Base-by-base conservation (phyloP, 2,113 vertebrate species). In the Tragelaphus strepsiceros region DNA sequence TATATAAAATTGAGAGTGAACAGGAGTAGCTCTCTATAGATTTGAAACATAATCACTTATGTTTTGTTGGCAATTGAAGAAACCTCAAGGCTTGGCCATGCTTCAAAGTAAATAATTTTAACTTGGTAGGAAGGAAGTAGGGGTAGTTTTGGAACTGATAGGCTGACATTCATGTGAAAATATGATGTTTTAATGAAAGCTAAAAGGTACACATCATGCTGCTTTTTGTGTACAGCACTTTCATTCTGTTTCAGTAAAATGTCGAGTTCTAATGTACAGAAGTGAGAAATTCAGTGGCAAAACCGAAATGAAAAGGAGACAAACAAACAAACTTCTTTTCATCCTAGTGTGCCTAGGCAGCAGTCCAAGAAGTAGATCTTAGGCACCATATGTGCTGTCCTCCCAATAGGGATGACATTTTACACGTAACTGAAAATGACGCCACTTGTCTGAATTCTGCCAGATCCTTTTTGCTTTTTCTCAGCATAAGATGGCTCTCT, bases 231-330 rank as follows among this genome's bases (percentile, higher is more conserved):
- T 78, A 49, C 2, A 62, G 51, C 59, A 67, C 12, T 81, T 94
- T 82, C 71, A 77, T 80, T 96, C 54, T 53, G 7, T 71, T 97
- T 53, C 59, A 94, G 54, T 87, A 86, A 86, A 96, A 90, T 94
- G 88, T 5, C 13, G 0, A 81, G 13, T 64, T 95, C 21, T 91
- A 84, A 81, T 64, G 39, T 39, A 51, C 28, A 58, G 54, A 83
- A 94, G 49, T 88, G 61, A 95, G 93, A 96, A 62, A 94, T 82
- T 87, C 26, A 82, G 22, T 91, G 81, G 58, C n/a, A 89, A 88
- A 92, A 54, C 10, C 4, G 80, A 90, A 91, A 87, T 49, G 22
- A 62, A 78, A 51, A 77, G n/a, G 49, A 85, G 80, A 46, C 83
- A 74, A 94, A 56, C 83, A 74, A 43, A 53, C 4, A n/a, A 51